Percentiles rank a stretch among this genome's conserved stretches.
These are phyloP conservation scores for Sturnira hondurensis DNA, from an alignment of 2,113 vertebrate species.

Conservation along the genomic window DNA sequence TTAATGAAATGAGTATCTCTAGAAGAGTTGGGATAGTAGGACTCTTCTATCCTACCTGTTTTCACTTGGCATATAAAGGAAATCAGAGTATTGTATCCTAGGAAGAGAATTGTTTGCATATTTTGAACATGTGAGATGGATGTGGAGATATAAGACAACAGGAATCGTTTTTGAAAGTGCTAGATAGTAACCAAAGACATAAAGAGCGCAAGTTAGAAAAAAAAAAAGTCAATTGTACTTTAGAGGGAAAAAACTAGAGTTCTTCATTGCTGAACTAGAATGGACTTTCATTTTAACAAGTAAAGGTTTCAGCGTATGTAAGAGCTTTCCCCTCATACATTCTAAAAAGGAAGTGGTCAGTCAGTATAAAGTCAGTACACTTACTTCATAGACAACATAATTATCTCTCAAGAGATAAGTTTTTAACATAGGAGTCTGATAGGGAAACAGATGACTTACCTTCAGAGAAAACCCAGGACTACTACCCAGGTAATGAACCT, in stretches of 20 bases:
- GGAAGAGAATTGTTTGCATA: neutral
- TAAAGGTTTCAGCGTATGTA: neutral
- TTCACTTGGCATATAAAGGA: neutral
- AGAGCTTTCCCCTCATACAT: neutral
- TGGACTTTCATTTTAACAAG: neutral
- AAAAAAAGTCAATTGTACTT: neutral
- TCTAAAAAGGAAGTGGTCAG: neutral
- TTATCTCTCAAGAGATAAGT: neutral
- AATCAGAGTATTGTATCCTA: neutral
- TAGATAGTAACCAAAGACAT: neutral
- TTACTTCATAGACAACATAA: neutral
- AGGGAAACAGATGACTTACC: neutral
- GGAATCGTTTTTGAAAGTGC: neutral
- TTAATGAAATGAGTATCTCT: neutral
- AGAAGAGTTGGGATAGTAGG: neutral
- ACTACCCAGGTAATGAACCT: neutral
- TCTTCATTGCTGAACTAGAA: neutral
- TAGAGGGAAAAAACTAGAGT: neutral
- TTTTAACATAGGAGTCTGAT: neutral
- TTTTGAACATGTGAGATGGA: neutral
- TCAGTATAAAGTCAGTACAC: accelerated
- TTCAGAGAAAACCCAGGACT: neutral
- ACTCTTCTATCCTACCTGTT: neutral
- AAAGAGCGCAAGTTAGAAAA: neutral
- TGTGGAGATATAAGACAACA: neutral